phyloP scores from a whole-genome alignment of 1,140 invertebrate genomes.

The Neelides sp. region DNA sequence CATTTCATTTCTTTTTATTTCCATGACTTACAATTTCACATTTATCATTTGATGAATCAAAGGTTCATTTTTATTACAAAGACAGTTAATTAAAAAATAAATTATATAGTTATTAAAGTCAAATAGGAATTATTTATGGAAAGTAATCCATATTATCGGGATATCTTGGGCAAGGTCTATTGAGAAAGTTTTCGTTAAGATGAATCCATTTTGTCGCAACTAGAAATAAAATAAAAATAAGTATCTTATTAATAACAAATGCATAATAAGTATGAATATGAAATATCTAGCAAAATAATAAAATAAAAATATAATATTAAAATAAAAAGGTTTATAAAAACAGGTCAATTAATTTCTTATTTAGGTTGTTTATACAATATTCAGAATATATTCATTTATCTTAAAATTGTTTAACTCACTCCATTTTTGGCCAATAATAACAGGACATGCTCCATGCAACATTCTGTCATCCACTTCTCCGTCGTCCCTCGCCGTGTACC shows the following conservation, averaged over 20 bases:
- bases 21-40: no score
- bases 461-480: slow-evolving; percentile 11
- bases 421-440: slow-evolving; percentile 23
- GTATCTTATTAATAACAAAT: slow-evolving; percentile 2
- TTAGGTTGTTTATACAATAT: background rate
- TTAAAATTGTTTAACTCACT: slow-evolving; percentile 16
- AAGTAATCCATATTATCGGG: no score
- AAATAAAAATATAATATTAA: background rate
- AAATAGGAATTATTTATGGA: no score
- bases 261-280: background rate
- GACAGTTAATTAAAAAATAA: no score
- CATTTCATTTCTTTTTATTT: no score
- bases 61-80: no score
- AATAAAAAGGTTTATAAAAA: background rate
- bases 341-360: background rate
- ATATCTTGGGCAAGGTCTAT: slow-evolving; percentile 10
- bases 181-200: slow-evolving; percentile 15
- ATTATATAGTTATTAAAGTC: no score
- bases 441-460: slow-evolving; percentile 21
- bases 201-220: slow-evolving; percentile 25
- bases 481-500: slow-evolving; percentile 16
- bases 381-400: background rate
- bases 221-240: background rate
- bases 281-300: background rate
- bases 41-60: no score